Base-by-base conservation (phyloP, 2,113 vertebrate genomes). In the Orycteropus afer region DNA sequence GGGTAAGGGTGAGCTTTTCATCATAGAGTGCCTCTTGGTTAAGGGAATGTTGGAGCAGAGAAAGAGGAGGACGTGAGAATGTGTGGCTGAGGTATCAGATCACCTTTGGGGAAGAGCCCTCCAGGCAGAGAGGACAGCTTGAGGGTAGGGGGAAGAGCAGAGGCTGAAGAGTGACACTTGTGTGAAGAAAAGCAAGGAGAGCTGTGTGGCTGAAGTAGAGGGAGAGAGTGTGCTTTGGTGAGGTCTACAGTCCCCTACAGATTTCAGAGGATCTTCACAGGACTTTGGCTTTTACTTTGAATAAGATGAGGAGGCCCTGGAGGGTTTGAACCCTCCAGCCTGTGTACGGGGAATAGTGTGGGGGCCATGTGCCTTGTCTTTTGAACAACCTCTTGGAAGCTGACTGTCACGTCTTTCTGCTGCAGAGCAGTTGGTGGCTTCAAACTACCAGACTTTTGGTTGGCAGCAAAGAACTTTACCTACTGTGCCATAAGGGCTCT, bases 71-170 rank as follows among this genome's bases (percentile, higher is more conserved):
- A 10, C 13, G 20, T 78, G 47, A 51, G 76, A 49, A 51, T 20
- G 1, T 34, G 63, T 2, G 32, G 40, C 47, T 7, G 0, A 11
- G 91, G 49, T 14, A 5, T 6, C 6, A 18, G 29, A 7, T 6
- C 8, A 18, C 8, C 47, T 32, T 5, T 27, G 22, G 55, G 55
- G 37, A 77, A 45, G 12, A 12, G 45, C 1, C 25, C 17, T 22
- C 22, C 7, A 20, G 51, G 22, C 37, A 32, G n/a, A 34, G 37
- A 42, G 40, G 12, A 49, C 32, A 2, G 18, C 5, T 49, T 42
- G 20, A 9, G 9, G 69, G 40, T 22, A 2, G 25, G 57, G 23
- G 7, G 1, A 40, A 23, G 6, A 4, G 37, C 67, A 3, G 49
- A 4, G 25, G 49, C 76, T 13, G 18, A 18, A 61, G 42, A 10